Conservation (phyloP, 2,888 invertebrate species). For the Palloptera scutellata region DNA sequence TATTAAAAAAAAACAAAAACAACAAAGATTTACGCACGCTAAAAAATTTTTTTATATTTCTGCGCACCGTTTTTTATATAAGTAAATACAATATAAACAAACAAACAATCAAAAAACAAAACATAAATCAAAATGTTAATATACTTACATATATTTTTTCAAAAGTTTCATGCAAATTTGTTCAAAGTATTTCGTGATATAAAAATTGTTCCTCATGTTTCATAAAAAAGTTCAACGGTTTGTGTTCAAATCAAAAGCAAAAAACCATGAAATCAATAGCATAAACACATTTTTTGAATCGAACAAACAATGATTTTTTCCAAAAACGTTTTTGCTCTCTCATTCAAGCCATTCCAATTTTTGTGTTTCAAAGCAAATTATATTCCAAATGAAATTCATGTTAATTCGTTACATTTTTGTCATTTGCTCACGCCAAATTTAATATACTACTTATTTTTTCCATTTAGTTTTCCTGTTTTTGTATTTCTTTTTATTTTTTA, state of each 20-base stretch:
- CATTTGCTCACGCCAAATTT: conserved; percentile 1
- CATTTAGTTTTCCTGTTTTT: too few species aligned
- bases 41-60: conserved; percentile 31
- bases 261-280: background rate
- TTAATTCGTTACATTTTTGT: conserved; percentile 10
- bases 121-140: background rate
- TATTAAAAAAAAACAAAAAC: conserved; percentile 36
- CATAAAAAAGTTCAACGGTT: conserved; percentile 14
- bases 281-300: background rate
- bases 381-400: conserved; percentile 11
- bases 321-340: background rate
- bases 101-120: conserved; percentile 11
- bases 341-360: background rate
- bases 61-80: conserved; percentile 47
- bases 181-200: conserved; percentile 23
- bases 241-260: background rate
- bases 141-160: conserved; percentile 12
- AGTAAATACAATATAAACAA: conserved; percentile 27
- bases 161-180: conserved; percentile 31
- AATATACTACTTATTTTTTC: background rate
- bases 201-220: conserved; percentile 23
- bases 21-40: conserved; percentile 43
- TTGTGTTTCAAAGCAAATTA: conserved; percentile 6
- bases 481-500: background rate
- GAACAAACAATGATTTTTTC: background rate